phyloP scores from a whole-genome alignment of 2,797 vertebrate species.

The Capromys pilorides region DNA sequence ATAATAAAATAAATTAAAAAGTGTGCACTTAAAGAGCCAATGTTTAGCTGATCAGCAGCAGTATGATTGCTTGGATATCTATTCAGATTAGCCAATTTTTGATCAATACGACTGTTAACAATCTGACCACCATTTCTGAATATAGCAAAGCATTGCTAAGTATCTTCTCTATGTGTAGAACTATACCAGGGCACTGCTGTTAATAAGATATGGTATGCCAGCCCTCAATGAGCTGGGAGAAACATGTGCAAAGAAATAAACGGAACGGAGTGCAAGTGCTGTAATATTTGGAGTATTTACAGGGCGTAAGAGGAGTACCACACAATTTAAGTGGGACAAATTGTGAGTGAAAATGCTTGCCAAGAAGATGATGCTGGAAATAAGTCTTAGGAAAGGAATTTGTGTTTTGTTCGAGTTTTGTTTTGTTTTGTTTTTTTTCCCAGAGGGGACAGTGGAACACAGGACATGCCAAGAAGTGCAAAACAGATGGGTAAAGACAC shows the following conservation, averaged over 20 bases:
- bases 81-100: constrained; percentile 19
- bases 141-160: neutral
- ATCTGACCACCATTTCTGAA: neutral
- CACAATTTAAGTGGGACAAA: neutral
- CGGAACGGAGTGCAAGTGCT: neutral
- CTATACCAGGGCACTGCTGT: neutral
- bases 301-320: neutral
- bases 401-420: neutral
- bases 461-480: neutral
- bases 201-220: neutral
- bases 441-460: neutral
- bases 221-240: neutral
- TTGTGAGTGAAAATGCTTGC: neutral
- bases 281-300: neutral
- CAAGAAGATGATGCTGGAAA: neutral
- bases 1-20: constrained; percentile 18
- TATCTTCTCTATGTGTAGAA: neutral
- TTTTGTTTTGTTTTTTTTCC: neutral
- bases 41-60: neutral
- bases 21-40: neutral
- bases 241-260: constrained; percentile 4
- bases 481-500: neutral
- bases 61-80: neutral
- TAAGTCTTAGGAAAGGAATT: neutral
- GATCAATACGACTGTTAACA: neutral